Evolutionary conservation across 37 sponge, comb jelly and placozoan species (phyloP), one percentile per base, ranked within the genome.

Genomic region (Halichondria panicea): DNA sequence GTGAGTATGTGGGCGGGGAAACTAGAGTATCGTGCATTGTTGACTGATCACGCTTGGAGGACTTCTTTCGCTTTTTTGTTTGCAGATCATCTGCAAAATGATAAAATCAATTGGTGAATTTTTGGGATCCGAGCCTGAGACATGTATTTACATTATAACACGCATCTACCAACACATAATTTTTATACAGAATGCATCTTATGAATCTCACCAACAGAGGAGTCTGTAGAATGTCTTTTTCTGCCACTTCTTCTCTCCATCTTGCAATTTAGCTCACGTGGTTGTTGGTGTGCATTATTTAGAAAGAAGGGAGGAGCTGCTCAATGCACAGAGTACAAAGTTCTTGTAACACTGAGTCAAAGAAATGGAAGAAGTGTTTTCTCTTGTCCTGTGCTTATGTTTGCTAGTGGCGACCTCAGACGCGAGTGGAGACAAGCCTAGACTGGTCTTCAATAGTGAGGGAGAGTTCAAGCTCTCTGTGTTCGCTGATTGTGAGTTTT

Each of bases 401-500:
- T n/a, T n/a, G n/a, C n/a, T n/a, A n/a, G n/a, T n/a, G n/a, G n/a
- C n/a, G n/a, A n/a, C n/a, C n/a, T n/a, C n/a, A n/a, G n/a, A n/a
- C n/a, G n/a, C n/a, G n/a, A n/a, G n/a, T n/a, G n/a, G 27, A 35
- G 9, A 32, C 65, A 33, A 15, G 38, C 43, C 43, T 1, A 8
- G 22, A 43, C 33, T 70, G 52, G 52, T 25, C n/a, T 63, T 76
- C 50, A n/a, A 76, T 24, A 31, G 55, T 25, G 38, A 60, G 34
- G 84, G 72, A 4, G 25, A 43, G 6, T 84, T 77, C 71, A 74
- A 70, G 46, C 69, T 84, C 25, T 77, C 77, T 6, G 63, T 63
- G 65, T 84, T 84, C 37, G 77, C 84, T 33, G 84, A 70, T 45
- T 31, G 61, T 55, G 9, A 58, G 63, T 39, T 71, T 18, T 48